Base-by-base conservation (phyloP, 1,140 invertebrate species). In the Scaptomyza pallida region DNA sequence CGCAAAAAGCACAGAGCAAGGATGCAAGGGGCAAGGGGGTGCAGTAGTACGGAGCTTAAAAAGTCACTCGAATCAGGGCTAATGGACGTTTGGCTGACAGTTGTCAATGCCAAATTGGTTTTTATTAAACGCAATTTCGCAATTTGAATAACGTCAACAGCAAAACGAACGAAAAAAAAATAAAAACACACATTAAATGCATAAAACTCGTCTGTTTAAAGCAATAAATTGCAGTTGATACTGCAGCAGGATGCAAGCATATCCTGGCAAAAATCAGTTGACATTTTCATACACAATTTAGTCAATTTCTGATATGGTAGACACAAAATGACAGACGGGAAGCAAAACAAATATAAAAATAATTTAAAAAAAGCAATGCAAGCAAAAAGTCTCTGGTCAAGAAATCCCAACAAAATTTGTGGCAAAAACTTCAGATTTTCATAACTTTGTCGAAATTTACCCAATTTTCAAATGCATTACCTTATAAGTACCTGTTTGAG, bases 41-140 rank as follows among this genome's bases (percentile, higher is more conserved):
- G 1, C 16, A 2, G 47, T 6, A 12, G 41, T 2, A 12, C 9
- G 21, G 19, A 10, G 41, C 13, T 12, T 30, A 30, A 8, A 30
- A 30, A 43, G 8, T n/a, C n/a, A 30, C 41, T 41, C 5, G 30
- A n/a, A 23, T 8, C 17, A 19, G 65, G n/a, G 67, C 77, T 86
- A 85, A 85, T 85, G 76, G 77, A 80, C 75, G 76, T 77, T 61
- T 57, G 72, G 59, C 71, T 68, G 68, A 60, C 62, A 70, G 63
- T 69, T 85, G 81, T 77, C 73, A 75, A 77, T 56, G 75, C 48
- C 61, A 75, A 83, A 79, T 81, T 81, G 82, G 63, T 77, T 85
- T 54, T 79, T 86, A 74, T 86, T 85, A 67, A 81, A 77, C 54
- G 69, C 67, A 71, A 69, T 62, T 9, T 67, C 40, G 26, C 50